phyloP scores from a whole-genome alignment of 2,113 vertebrate species.

The Lathamus discolor region DNA sequence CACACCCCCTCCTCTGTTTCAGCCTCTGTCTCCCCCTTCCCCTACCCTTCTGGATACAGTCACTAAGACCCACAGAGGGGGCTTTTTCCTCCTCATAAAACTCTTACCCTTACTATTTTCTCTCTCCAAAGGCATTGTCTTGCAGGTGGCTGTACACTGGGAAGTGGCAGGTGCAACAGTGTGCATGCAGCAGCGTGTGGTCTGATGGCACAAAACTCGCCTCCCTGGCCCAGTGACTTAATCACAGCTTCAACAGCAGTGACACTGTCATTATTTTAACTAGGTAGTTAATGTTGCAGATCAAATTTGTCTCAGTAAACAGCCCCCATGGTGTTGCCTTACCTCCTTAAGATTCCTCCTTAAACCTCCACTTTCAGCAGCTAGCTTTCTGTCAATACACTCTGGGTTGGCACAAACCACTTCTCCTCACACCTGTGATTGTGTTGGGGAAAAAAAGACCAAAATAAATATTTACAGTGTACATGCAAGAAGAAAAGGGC shows the following conservation, averaged over 20 bases:
- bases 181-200: accelerated
- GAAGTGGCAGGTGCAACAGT: accelerated
- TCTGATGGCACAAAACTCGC: not conserved
- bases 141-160: not conserved
- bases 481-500: slow-evolving; percentile 43
- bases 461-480: slow-evolving; percentile 63
- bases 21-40: not conserved
- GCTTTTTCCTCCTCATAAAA: not conserved
- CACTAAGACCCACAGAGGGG: not conserved
- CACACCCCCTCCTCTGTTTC: not conserved
- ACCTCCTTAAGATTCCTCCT: slow-evolving; percentile 34
- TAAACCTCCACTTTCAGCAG: slow-evolving; percentile 2
- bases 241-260: accelerated
- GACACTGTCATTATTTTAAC: not conserved
- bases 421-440: slow-evolving; percentile 56
- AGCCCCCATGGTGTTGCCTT: not conserved
- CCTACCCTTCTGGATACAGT: accelerated
- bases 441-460: not conserved
- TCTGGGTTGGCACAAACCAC: slow-evolving; percentile 10
- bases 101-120: accelerated
- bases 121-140: not conserved
- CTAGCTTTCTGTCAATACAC: slow-evolving; percentile 32
- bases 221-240: not conserved
- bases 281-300: not conserved
- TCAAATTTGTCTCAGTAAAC: not conserved